Percentiles rank a stretch among this genome's conserved stretches.
Evolutionary conservation across 2,888 invertebrate species (phyloP).

Genomic region (Ischnura elegans): DNA sequence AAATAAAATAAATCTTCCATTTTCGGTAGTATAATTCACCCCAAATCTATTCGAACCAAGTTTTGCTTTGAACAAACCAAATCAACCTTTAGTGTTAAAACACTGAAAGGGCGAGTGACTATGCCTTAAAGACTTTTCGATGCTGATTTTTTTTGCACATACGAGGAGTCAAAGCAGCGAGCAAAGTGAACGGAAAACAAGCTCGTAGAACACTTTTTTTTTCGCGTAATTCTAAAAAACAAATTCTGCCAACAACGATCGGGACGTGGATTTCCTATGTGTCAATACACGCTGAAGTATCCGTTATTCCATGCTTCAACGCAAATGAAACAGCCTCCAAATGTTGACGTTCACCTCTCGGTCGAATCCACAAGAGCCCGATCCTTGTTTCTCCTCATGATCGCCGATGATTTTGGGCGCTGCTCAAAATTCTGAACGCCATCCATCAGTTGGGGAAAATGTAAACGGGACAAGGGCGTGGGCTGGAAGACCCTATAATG

Average conservation of each 20-base stretch:
- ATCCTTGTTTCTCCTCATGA: background rate
- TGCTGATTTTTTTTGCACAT: too few species aligned
- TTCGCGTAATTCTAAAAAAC: background rate
- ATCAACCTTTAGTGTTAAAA: too few species aligned
- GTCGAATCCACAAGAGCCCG: background rate
- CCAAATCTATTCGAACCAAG: too few species aligned
- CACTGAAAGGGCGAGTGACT: too few species aligned
- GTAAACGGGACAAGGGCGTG: background rate
- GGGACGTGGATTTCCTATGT: background rate
- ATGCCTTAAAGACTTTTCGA: too few species aligned
- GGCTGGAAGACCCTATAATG: background rate
- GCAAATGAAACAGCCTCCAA: background rate
- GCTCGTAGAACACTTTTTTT: too few species aligned
- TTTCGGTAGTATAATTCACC: too few species aligned
- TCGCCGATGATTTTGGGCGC: background rate
- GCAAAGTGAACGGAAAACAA: too few species aligned
- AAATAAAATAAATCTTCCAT: too few species aligned
- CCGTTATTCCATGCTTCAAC: background rate
- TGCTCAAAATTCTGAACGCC: background rate
- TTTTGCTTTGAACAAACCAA: too few species aligned
- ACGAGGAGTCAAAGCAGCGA: too few species aligned
- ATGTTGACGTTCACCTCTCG: background rate
- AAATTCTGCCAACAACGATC: background rate
- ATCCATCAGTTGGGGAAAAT: background rate
- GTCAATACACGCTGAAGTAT: background rate